These are phyloP conservation scores for Cremastinae sp. DNA, from an alignment of 2,888 invertebrate species.

Conservation along the genomic window DNA sequence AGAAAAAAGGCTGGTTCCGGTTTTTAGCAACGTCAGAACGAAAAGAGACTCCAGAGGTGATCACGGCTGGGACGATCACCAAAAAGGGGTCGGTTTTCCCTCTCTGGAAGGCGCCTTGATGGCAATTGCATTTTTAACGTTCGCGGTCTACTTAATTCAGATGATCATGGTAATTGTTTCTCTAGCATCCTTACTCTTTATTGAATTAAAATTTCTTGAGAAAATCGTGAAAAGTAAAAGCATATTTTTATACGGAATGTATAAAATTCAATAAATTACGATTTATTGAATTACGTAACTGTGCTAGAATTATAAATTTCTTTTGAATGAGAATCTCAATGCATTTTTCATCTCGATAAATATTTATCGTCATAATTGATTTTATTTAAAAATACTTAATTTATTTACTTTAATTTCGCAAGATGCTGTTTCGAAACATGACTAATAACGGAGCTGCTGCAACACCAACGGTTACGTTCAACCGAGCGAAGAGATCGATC, in stretches of 20 bases:
- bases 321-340: too few relatives aligned
- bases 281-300: too few relatives aligned
- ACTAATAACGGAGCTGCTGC: conserved; percentile 52
- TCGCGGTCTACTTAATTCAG: conserved; percentile 92
- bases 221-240: too few relatives aligned
- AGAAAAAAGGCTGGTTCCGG: conserved; percentile 71
- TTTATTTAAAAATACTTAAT: neutral
- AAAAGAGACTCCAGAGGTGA: conserved; percentile 67
- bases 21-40: conserved; percentile 56
- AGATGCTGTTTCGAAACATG: conserved; percentile 74
- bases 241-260: too few relatives aligned
- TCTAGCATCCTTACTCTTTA: too few relatives aligned
- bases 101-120: conserved; percentile 90
- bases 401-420: conserved; percentile 41
- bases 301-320: too few relatives aligned
- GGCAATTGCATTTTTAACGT: conserved; percentile 92
- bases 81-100: conserved; percentile 87
- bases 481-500: conserved; percentile 73
- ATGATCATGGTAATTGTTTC: conserved; percentile 88
- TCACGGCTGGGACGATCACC: conserved; percentile 76
- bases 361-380: too few relatives aligned
- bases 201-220: too few relatives aligned
- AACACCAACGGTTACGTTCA: conserved; percentile 69
- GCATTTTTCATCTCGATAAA: too few relatives aligned
- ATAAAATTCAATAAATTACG: too few relatives aligned